Conservation (phyloP, 2,888 invertebrate species). For the Ectemnius lituratus region DNA sequence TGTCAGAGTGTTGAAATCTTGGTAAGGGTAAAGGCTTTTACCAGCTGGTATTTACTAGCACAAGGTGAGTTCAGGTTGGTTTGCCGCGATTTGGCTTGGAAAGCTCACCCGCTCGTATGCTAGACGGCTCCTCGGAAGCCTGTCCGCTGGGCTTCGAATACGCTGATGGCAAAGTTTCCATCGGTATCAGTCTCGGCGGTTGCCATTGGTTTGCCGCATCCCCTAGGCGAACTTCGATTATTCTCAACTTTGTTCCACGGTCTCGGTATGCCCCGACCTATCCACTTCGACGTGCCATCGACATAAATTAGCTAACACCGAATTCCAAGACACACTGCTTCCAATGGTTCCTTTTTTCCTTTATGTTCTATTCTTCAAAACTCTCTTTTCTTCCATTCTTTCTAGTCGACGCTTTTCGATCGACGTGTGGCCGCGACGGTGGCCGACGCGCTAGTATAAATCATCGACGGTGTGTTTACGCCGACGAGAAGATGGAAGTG, state of each 20-base stretch:
- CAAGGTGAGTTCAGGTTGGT: constrained; percentile 39
- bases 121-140: constrained; percentile 20
- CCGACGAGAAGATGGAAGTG: constrained; percentile 19
- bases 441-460: constrained; percentile 34
- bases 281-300: constrained; percentile 50
- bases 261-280: constrained; percentile 20
- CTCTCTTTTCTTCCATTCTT: neutral
- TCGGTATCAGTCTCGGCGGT: constrained; percentile 58
- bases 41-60: constrained; percentile 34
- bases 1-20: constrained; percentile 37
- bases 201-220: constrained; percentile 47
- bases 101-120: constrained; percentile 20
- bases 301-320: constrained; percentile 55
- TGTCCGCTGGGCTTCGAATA: constrained; percentile 24
- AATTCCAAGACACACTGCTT: constrained; percentile 29
- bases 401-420: constrained; percentile 19
- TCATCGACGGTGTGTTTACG: constrained; percentile 45
- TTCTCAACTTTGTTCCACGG: constrained; percentile 51
- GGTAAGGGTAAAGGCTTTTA: constrained; percentile 39
- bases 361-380: constrained; percentile 6
- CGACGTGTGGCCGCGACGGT: too few relatives aligned
- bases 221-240: constrained; percentile 60
- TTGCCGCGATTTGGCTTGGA: constrained; percentile 20
- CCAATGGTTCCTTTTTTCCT: constrained; percentile 2
- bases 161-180: constrained; percentile 60